A percentile compares a stretch with the other conserved stretches of the same genome.
Conservation (phyloP, 2,888 invertebrate species). For the Melanostoma scalare region DNA sequence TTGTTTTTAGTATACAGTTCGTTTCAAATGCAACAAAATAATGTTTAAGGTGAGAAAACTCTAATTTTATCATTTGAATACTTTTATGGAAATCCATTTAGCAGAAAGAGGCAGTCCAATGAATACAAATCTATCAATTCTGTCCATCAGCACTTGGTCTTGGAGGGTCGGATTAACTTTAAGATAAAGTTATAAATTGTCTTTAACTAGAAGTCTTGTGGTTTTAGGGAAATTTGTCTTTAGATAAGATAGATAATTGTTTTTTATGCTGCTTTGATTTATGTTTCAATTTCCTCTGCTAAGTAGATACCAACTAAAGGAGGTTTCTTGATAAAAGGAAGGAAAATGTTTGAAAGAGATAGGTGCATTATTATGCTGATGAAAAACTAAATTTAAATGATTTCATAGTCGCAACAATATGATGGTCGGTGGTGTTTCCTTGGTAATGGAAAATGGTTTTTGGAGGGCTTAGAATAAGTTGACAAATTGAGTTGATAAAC, state of each 20-base stretch:
- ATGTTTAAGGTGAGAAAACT: slow-evolving; percentile 21
- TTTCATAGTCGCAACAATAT: background rate
- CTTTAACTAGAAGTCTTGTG: background rate
- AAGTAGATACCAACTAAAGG: background rate
- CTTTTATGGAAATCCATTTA: slow-evolving; percentile 25
- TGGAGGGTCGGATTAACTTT: slow-evolving; percentile 15
- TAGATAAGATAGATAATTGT: no score
- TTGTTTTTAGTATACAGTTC: slow-evolving; percentile 27
- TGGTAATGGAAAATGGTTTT: no score
- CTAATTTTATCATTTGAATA: slow-evolving; percentile 43
- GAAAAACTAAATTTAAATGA: no score
- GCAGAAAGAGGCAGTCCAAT: slow-evolving; percentile 3
- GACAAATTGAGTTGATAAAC: no score
- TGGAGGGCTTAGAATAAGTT: no score
- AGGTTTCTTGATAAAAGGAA: slow-evolving; percentile 10
- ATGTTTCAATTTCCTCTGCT: slow-evolving; percentile 42
- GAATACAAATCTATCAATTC: slow-evolving; percentile 55
- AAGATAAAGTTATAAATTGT: slow-evolving; percentile 15
- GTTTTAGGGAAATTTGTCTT: slow-evolving; percentile 7
- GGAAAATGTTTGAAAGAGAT: background rate
- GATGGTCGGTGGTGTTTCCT: slow-evolving; percentile 15
- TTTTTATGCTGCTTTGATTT: slow-evolving; percentile 35
- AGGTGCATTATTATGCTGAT: no score
- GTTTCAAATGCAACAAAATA: slow-evolving; percentile 39
- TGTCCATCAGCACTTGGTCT: slow-evolving; percentile 48